phyloP scores from a whole-genome alignment of 1,140 invertebrate species.

The Belonocnema kinseyi region DNA sequence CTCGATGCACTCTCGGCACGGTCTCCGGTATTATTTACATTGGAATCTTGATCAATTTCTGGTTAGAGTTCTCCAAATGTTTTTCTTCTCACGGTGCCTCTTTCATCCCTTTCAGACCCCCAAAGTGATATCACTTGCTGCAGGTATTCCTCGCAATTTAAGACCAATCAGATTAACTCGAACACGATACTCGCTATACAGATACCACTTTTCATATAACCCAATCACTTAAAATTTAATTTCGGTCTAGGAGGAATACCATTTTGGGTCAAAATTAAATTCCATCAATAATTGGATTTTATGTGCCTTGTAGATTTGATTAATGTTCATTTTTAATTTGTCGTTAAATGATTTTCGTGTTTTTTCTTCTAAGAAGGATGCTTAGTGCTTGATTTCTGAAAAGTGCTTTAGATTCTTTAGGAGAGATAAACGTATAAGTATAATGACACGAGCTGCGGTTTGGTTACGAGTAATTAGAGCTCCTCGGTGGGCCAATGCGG shows the following conservation, averaged over 20 bases:
- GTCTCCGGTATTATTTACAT: constrained; percentile 28
- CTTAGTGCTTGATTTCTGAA: not conserved
- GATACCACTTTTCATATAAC: not conserved
- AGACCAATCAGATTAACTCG: constrained; percentile 16
- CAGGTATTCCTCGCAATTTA: constrained; percentile 10
- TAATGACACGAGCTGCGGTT: not conserved
- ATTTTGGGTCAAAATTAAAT: not conserved
- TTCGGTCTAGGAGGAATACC: constrained; percentile 2
- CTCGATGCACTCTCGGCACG: constrained; percentile 22
- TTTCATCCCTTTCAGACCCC: constrained; percentile 18
- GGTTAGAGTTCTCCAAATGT: constrained; percentile 21
- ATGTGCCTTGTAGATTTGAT: not conserved
- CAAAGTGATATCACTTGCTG: constrained; percentile 19
- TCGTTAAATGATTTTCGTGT: not conserved
- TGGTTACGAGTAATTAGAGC: constrained; percentile 10
- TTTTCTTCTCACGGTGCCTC: constrained; percentile 26
- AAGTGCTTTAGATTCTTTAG: not conserved
- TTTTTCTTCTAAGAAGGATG: not conserved
- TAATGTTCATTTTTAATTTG: not conserved
- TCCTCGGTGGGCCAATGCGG: constrained; percentile 7
- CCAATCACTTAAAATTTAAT: constrained; percentile 10
- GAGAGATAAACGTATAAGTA: not conserved
- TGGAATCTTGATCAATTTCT: constrained; percentile 29
- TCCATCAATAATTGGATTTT: constrained; percentile 9
- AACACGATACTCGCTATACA: not conserved